Percentiles rank a stretch among this genome's conserved stretches.
Conservation (phyloP, 37 sponge, comb jelly and placozoan species). For the Crambe crambe region DNA sequence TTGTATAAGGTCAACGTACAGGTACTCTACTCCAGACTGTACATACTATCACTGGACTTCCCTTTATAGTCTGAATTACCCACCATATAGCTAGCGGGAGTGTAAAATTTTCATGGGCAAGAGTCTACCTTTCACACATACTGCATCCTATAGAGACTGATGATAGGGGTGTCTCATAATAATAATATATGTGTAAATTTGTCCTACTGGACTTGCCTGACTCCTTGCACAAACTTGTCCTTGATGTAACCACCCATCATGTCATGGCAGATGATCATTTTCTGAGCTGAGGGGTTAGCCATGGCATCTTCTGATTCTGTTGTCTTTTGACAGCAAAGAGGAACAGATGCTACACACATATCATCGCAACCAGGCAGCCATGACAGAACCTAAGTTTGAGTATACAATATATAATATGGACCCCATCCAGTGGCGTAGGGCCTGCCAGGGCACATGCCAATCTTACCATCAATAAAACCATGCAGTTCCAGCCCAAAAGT, state of each 20-base stretch:
- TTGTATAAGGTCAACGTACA: not conserved
- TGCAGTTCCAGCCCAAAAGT: not conserved
- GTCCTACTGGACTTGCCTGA: slow-evolving; percentile 17
- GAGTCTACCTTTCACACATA: too few relatives aligned
- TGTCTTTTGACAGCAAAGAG: slow-evolving; percentile 7
- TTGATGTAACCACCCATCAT: slow-evolving; percentile 96
- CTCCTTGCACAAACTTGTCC: slow-evolving; percentile 81
- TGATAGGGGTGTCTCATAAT: not conserved
- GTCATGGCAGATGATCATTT: slow-evolving; percentile 91
- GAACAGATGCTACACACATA: slow-evolving; percentile 53
- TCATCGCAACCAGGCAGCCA: slow-evolving; percentile 71
- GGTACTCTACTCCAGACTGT: not conserved
- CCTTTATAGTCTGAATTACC: not conserved
- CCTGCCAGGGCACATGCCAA: too few relatives aligned
- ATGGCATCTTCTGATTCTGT: not conserved
- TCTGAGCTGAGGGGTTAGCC: slow-evolving; percentile 25
- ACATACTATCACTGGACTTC: not conserved
- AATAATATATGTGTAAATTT: not conserved
- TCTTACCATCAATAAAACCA: too few relatives aligned
- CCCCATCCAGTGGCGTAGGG: too few relatives aligned
- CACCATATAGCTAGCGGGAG: not conserved
- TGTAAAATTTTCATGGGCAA: not conserved
- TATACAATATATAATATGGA: too few relatives aligned
- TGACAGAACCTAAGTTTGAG: slow-evolving; percentile 20
- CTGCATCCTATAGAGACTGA: too few relatives aligned